Evolutionary conservation across 2,888 invertebrate genomes (phyloP).

Genomic region (Myopa tessellatipennis): DNA sequence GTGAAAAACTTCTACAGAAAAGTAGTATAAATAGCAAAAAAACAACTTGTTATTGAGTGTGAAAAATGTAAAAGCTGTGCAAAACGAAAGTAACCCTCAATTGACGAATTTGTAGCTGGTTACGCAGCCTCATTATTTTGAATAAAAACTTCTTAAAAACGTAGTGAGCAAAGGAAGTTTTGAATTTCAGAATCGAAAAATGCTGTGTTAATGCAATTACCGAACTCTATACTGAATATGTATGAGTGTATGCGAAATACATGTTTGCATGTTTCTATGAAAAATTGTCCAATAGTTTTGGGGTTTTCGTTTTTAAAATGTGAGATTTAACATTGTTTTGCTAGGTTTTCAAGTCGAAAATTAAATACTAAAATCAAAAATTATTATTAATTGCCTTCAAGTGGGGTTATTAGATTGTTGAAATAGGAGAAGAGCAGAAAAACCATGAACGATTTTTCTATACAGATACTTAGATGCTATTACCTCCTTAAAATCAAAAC

Average conservation of each 20-base stretch:
- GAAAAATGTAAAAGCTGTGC: no score
- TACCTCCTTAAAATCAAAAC: slow-evolving; percentile 8
- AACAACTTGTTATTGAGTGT: neutral
- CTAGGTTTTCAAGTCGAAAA: neutral
- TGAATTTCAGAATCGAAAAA: neutral
- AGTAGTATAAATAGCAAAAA: neutral
- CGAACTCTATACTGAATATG: neutral
- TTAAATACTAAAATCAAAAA: neutral
- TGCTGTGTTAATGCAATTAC: neutral
- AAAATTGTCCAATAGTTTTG: neutral
- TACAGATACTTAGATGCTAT: slow-evolving; percentile 6
- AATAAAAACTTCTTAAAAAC: no score
- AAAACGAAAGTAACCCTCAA: no score
- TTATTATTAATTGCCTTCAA: neutral
- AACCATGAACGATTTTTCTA: neutral
- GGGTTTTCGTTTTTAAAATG: neutral
- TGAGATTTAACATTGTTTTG: neutral
- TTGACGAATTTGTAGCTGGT: no score
- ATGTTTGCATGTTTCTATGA: neutral
- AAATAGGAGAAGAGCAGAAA: slow-evolving; percentile 27
- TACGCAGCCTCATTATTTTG: no score
- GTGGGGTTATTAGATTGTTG: neutral
- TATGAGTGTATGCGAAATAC: neutral
- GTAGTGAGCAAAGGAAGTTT: no score
- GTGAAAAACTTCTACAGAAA: neutral